Evolutionary conservation across 2,888 invertebrate species (phyloP), one percentile per base, ranked within the genome.

Genomic region (Cephalotes varians): DNA sequence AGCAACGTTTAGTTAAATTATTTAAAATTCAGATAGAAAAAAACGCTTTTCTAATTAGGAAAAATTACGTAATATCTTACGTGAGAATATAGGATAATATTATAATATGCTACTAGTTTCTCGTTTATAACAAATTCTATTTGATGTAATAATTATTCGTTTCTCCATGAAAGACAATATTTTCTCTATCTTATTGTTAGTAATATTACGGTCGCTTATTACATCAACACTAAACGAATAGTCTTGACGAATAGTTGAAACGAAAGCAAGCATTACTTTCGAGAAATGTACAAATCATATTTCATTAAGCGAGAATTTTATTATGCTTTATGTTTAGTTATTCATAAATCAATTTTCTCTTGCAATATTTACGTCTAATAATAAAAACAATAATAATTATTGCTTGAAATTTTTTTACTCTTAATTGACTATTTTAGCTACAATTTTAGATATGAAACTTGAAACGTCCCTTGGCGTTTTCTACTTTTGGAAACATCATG

Each of bases 181-280:
- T 77, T 34, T 44, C 44, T 7, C 44, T 5, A 65, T n/a, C n/a
- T 51, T 25, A 15, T 40, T 3, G 5, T 34, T 10, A 44, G 15
- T 67, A 69, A 37, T 4, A 28, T n/a, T 69, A 44, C 28, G 4
- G 56, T 25, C 21, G 40, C 56, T 69, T 79, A 79, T 69, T 79
- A 15, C 69, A 69, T 79, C 44, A 77, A 67, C 44, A 79, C 7
- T 56, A 10, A 56, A 18, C 40, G 44, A 44, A 64, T 1, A 44
- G 31, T 25, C 31, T 18, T 77, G 31, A 18, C 21, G n/a, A 74
- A 25, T 31, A 40, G 34, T n/a, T 58, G 9, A 9, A 74, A 10
- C 18, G 28, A 1, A 51, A 37, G 25, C 40, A 58, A 28, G 51
- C 28, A 25, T 12, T 25, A 67, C 28, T 76, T 76, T 28, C 40